Base-by-base conservation (phyloP, 2,113 vertebrate genomes). In the Mungos mungo region DNA sequence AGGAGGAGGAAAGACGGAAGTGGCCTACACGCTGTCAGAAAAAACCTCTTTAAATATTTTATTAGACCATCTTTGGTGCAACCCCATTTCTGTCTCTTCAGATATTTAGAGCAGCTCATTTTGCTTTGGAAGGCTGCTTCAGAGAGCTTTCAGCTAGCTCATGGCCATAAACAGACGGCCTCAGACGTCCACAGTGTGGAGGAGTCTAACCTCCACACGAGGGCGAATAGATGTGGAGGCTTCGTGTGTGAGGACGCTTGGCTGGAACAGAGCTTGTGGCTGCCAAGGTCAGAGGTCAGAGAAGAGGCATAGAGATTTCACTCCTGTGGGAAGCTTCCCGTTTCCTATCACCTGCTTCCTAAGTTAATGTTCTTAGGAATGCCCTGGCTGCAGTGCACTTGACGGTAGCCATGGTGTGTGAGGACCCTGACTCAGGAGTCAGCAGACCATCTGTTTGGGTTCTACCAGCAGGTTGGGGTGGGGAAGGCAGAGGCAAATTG, bases 31-130 rank as follows among this genome's bases (percentile, higher is more conserved):
- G 54, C 81, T 41, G 18, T 45, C 86, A 93, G 89, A 92, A 96
- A 96, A 98, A 92, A 90, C 29, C 60, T 84, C 85, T 69, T 94
- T 97, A 97, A 98, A 97, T 98, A 97, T 98, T 98, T 98, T 97
- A 98, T 93, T 96, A 92, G 96, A 97, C n/a, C 14, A 87, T 52
- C 68, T 95, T 92, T 86, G 66, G 82, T 96, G 50, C 33, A 97
- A 38, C 80, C 52, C 92, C 83, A 97, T 94, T 85, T 96, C 63
- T 76, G 60, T 96, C 97, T 38, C 72, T 98, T 97, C 92, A 97
- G 77, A 96, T 97, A 97, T 97, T 96, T 94, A 97, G 66, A 97
- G 8, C 45, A 83, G 54, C 83, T 94, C 88, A 84, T 13, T 96
- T 98, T 95, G 81, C 1, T 5, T 12, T 25, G 47, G 95, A 95